phyloP scores from a whole-genome alignment of 2,113 vertebrate genomes.

The Hydrochoerus hydrochaeris region DNA sequence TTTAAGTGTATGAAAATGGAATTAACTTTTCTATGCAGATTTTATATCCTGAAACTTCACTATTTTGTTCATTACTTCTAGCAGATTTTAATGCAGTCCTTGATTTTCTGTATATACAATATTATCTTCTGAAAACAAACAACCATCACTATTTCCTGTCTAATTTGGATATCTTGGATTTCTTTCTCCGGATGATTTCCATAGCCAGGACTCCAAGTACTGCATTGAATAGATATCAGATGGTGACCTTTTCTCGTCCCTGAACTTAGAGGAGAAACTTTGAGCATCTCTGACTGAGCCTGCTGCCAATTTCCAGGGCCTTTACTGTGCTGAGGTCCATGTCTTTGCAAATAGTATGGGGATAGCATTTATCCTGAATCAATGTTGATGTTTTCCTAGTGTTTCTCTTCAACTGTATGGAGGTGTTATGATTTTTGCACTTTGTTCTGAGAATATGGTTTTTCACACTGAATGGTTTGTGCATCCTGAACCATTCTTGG shows the following conservation, averaged over 20 bases:
- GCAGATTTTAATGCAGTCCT: background rate
- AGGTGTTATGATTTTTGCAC: background rate
- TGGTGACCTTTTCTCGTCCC: background rate
- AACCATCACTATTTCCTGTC: background rate
- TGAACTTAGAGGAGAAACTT: background rate
- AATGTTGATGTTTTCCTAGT: background rate
- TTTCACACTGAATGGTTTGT: background rate
- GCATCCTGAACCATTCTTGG: background rate
- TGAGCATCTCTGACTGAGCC: background rate
- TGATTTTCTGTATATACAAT: background rate
- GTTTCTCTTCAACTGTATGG: background rate
- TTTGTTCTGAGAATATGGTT: background rate
- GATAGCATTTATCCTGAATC: background rate
- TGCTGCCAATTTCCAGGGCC: background rate
- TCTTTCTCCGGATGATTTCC: background rate
- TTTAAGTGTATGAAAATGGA: background rate
- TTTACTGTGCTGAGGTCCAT: background rate
- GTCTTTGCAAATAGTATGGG: background rate
- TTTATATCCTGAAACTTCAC: background rate
- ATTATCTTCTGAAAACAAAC: background rate
- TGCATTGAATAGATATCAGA: background rate
- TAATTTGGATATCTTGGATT: background rate
- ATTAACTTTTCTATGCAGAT: background rate
- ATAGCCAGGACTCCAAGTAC: background rate
- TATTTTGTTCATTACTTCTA: background rate